Percentiles rank a stretch among this genome's conserved stretches.
Evolutionary conservation across 2,797 vertebrate species (phyloP).

Genomic region (Trachops cirrhosus): DNA sequence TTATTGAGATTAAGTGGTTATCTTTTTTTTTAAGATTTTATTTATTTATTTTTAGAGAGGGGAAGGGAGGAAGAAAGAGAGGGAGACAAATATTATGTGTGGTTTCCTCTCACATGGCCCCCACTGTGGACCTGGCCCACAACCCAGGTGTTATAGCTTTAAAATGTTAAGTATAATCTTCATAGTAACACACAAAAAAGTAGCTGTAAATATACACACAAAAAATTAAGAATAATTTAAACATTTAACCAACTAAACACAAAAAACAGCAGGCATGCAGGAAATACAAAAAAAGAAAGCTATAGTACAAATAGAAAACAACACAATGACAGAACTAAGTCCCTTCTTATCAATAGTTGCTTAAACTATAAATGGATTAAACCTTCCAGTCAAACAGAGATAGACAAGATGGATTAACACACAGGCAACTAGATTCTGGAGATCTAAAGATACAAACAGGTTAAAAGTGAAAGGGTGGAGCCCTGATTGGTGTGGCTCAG

Average conservation of each 20-base stretch:
- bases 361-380: neutral
- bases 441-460: neutral
- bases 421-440: neutral
- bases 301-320: neutral
- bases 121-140: no score
- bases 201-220: neutral
- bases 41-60: no score
- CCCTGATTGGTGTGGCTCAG: neutral
- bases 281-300: neutral
- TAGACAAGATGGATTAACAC: neutral
- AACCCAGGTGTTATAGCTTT: neutral
- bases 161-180: neutral
- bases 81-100: no score
- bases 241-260: neutral
- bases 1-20: neutral
- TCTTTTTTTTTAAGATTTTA: neutral
- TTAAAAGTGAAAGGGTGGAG: neutral
- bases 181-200: neutral
- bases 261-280: neutral
- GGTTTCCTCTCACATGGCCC: no score
- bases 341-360: neutral
- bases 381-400: neutral
- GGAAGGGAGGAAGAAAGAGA: no score
- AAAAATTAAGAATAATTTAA: neutral
- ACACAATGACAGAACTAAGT: neutral